Base-by-base conservation (phyloP, 2,797 vertebrate species). In the Micromesistius poutassou region DNA sequence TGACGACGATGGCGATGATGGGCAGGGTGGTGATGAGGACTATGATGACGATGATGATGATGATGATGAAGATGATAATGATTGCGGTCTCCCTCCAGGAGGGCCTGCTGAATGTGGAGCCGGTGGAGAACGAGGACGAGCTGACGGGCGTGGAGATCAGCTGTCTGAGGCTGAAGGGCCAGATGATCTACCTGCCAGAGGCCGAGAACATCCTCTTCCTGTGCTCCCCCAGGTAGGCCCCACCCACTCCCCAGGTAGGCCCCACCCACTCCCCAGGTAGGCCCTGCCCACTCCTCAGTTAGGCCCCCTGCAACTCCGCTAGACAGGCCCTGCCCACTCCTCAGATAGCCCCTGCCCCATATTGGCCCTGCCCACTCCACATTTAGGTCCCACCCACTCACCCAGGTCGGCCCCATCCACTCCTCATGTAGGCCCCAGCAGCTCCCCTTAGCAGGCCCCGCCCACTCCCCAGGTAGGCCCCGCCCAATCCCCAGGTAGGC, bases 111-210 rank as follows among this genome's bases (percentile, higher is more conserved):
- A 97, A 99, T 86, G 97, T 98, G 87, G 97, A 98, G 92, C 97
- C 95, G 74, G 90, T 96, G 31, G 98, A 98, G 90, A 96, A 94
- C 76, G 98, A 99, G 90, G 97, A 98, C 79, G 97, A 99, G 82
- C 91, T 99, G 86, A 98, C 97, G 25, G 97, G 97, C 80, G 95
- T 96, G 77, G 98, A 99, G 94, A 97, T 97, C 90, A 98, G 97
- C 93, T 99, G 98, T 91, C 94, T 99, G 77, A 96, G 98, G 79
- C 91, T 99, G 85, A 99, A 99, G 91, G 98, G 98, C 73, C 98
- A 99, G 88, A 99, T 99, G 98, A 99, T 99, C 91, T 98, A 98
- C 87, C 93, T 99, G 89, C 96, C 98, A 13, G 98, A 99, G 93
- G 97, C 98, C 16, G 98, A 99, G 83, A 98, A 97, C 91, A 97